A percentile compares a stretch with the other conserved stretches of the same genome.
Evolutionary conservation across 2,113 vertebrate genomes (phyloP).

Genomic region (Gadus macrocephalus): DNA sequence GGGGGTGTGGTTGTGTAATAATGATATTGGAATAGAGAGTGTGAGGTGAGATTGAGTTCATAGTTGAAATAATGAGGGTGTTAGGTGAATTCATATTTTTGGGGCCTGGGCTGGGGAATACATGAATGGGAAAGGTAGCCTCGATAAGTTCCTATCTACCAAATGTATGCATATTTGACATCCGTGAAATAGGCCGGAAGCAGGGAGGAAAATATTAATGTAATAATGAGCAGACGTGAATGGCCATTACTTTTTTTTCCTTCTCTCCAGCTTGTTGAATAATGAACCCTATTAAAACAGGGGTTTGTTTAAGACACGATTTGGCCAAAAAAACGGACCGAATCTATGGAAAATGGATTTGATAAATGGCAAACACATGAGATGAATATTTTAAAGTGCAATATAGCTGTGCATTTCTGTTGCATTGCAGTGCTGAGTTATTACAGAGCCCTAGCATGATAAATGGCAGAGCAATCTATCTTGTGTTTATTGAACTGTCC

Average conservation of each 20-base stretch:
- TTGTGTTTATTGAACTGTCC: no score
- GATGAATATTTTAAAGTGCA: no score
- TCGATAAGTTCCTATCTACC: constrained; percentile 24
- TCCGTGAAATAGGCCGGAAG: constrained; percentile 15
- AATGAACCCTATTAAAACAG: constrained; percentile 7
- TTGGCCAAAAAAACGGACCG: no score
- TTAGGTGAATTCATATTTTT: constrained; percentile 53
- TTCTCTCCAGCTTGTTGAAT: constrained; percentile 1
- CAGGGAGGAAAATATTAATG: constrained; percentile 35
- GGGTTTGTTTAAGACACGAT: no score
- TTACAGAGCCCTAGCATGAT: no score
- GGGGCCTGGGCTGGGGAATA: constrained; percentile 29
- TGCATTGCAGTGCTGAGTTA: no score
- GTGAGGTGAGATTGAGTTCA: constrained; percentile 55
- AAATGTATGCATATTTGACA: constrained; percentile 51
- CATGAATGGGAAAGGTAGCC: constrained; percentile 38
- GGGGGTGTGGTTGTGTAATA: background rate
- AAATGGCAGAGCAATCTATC: no score
- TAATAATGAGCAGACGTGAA: constrained; percentile 27
- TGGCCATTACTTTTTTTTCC: constrained; percentile 29
- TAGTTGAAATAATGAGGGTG: constrained; percentile 52
- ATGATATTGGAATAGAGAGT: constrained; percentile 41
- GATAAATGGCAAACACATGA: no score
- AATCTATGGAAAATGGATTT: no score
- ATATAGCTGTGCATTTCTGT: no score